Evolutionary conservation across 2,797 vertebrate species (phyloP).

Genomic region (Chloroceryle inda): DNA sequence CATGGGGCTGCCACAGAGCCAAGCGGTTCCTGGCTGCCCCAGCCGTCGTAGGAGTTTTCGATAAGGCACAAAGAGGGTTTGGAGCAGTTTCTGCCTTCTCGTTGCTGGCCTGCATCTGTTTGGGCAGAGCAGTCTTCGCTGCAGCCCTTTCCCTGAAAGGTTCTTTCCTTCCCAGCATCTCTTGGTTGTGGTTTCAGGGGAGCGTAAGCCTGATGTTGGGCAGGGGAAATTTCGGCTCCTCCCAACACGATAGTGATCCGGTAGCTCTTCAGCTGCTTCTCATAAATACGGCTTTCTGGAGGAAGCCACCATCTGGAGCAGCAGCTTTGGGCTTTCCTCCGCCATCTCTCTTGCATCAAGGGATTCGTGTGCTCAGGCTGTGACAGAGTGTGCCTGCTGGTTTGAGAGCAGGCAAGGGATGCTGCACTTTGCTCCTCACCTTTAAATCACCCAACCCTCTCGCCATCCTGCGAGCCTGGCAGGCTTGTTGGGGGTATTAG

Average conservation of each 20-base stretch:
- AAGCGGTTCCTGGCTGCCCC: background rate
- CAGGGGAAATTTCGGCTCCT: background rate
- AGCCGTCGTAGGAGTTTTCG: background rate
- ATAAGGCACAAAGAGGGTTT: background rate
- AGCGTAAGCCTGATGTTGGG: fast-evolving
- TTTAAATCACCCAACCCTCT: background rate
- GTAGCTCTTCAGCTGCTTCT: background rate
- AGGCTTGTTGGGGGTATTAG: background rate
- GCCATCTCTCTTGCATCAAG: fast-evolving
- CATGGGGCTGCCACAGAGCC: background rate
- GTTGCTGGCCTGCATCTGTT: background rate
- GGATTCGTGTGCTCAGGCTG: background rate
- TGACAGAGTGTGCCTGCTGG: background rate
- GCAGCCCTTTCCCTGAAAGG: background rate
- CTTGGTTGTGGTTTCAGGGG: background rate
- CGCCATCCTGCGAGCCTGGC: background rate
- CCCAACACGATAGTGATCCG: fast-evolving
- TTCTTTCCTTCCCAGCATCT: background rate
- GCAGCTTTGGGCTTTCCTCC: background rate
- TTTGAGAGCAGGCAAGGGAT: fast-evolving
- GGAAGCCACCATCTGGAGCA: background rate
- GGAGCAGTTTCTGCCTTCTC: background rate
- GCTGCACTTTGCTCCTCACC: background rate
- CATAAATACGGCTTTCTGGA: background rate
- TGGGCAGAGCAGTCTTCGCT: background rate